Evolutionary conservation across 1,140 invertebrate species (phyloP).

Genomic region (Caenorhabditis remanei): DNA sequence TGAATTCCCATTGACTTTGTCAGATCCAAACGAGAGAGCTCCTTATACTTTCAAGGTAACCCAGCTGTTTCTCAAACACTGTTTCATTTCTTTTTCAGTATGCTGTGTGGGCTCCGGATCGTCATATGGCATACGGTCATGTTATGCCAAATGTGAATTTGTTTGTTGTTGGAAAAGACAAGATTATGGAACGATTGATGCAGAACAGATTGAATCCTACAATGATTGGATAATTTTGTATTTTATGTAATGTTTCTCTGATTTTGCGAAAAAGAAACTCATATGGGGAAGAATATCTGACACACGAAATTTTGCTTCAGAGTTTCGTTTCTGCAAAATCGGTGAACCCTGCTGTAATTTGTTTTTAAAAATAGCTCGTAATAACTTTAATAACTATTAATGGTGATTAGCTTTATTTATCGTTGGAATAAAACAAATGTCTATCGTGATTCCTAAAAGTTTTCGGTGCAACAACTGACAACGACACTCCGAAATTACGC

Average conservation of each 20-base stretch:
- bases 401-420: slow-evolving; percentile 34
- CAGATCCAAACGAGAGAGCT: slow-evolving; percentile 65
- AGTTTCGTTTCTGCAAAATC: no score
- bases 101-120: slow-evolving; percentile 50
- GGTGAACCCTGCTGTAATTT: no score
- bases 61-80: background rate
- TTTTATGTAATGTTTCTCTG: background rate
- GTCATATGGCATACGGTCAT: slow-evolving; percentile 68
- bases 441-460: background rate
- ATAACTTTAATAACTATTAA: slow-evolving; percentile 11
- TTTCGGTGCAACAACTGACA: background rate
- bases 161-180: slow-evolving; percentile 63
- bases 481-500: slow-evolving; percentile 3
- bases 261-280: no score
- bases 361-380: no score
- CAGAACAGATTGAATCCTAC: slow-evolving; percentile 66
- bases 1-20: slow-evolving; percentile 65
- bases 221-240: slow-evolving; percentile 62
- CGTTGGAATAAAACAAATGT: slow-evolving; percentile 2
- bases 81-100: background rate
- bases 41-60: slow-evolving; percentile 64
- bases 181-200: slow-evolving; percentile 65
- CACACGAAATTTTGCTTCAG: no score
- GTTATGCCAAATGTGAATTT: slow-evolving; percentile 68
- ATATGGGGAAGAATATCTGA: no score